A percentile compares a stretch with the other conserved stretches of the same genome.
Conservation (phyloP, 2,797 vertebrate genomes). For the Cynopterus sphinx region DNA sequence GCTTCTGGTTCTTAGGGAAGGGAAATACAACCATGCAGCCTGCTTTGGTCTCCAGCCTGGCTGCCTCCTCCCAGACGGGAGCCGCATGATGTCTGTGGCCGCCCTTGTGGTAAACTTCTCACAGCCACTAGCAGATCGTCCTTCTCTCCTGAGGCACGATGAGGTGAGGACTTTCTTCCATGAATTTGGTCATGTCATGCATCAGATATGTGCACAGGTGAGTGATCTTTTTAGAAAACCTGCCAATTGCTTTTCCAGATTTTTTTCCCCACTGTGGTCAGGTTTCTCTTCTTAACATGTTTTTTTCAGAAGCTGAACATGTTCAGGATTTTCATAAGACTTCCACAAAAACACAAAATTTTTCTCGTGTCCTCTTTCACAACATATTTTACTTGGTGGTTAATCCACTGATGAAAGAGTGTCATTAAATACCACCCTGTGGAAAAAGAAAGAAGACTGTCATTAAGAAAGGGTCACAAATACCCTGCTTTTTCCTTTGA, state of each 20-base stretch:
- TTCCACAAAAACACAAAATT: not conserved
- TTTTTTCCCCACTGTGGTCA: not conserved
- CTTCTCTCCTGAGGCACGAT: constrained; percentile 93
- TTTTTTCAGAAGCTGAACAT: constrained; percentile 23
- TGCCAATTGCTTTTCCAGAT: not conserved
- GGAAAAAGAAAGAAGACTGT: not conserved
- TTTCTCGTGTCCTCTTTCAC: not conserved
- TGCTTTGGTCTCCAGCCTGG: constrained; percentile 95
- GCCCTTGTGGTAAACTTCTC: constrained; percentile 96
- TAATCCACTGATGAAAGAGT: not conserved
- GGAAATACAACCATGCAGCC: constrained; percentile 96
- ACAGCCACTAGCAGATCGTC: constrained; percentile 86
- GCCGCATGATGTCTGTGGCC: constrained; percentile 91
- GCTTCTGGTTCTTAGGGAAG: constrained; percentile 87
- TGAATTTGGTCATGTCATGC: constrained; percentile 98
- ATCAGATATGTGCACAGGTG: constrained; percentile 96
- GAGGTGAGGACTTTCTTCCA: constrained; percentile 98
- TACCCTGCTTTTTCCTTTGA: not conserved
- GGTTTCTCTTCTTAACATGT: not conserved
- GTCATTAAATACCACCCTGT: not conserved
- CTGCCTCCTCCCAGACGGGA: constrained; percentile 91
- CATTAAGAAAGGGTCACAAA: not conserved
- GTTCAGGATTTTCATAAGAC: not conserved
- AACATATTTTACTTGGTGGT: not conserved
- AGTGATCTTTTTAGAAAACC: constrained; percentile 31